These are phyloP conservation scores for Corynorhinus townsendii DNA, from an alignment of 2,113 vertebrate genomes.

Conservation along the genomic window DNA sequence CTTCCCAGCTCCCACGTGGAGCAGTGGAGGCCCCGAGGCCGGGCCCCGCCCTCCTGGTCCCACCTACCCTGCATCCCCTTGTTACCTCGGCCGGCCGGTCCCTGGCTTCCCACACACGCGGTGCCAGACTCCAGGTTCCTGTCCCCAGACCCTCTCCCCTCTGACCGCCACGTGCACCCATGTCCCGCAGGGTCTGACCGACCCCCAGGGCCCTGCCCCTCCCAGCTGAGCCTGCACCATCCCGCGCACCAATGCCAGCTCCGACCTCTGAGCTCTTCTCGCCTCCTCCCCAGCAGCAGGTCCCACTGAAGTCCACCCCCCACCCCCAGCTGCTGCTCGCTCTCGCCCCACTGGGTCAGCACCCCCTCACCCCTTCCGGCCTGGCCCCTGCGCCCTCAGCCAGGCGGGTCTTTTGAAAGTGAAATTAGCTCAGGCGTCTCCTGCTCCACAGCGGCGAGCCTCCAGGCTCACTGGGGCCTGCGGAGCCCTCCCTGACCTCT, in stretches of 20 bases:
- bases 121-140: not conserved
- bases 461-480: not conserved
- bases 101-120: not conserved
- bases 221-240: accelerated
- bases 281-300: not conserved
- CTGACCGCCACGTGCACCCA: accelerated
- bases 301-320: not conserved
- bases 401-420: not conserved
- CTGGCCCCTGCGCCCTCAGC: not conserved
- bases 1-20: not conserved
- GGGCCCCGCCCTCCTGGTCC: not conserved
- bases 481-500: not conserved
- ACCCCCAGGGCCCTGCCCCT: not conserved
- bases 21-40: not conserved
- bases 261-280: not conserved
- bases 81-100: accelerated
- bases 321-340: not conserved
- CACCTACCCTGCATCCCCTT: accelerated
- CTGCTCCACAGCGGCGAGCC: not conserved
- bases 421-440: not conserved
- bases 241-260: not conserved
- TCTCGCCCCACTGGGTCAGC: not conserved
- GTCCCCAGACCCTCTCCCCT: not conserved
- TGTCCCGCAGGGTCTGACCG: not conserved
- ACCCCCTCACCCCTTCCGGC: not conserved